These are phyloP conservation scores for Lithophane leautieri DNA, from an alignment of 2,888 invertebrate species.

Conservation along the genomic window DNA sequence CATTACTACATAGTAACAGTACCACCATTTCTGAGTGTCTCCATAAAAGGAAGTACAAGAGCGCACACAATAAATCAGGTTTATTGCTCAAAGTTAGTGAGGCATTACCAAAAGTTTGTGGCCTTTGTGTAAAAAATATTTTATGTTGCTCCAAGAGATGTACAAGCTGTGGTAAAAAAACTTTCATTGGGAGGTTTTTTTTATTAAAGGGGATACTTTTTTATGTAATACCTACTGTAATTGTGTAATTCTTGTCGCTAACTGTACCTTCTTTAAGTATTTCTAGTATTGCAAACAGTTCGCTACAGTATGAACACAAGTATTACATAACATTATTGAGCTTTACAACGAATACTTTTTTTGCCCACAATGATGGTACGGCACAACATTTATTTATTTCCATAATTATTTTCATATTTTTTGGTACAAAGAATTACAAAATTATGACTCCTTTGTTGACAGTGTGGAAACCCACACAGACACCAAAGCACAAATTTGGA, in stretches of 20 bases:
- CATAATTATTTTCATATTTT: too few relatives aligned
- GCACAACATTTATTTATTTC: background rate
- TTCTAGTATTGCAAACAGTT: too few relatives aligned
- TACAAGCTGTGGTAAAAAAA: constrained; percentile 35
- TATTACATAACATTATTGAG: too few relatives aligned
- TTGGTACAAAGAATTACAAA: background rate
- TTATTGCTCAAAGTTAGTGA: constrained; percentile 61
- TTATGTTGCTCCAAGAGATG: constrained; percentile 26
- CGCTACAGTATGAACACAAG: too few relatives aligned
- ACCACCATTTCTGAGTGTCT: constrained; percentile 27
- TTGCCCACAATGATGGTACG: too few relatives aligned
- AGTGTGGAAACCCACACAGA: background rate
- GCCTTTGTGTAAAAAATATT: constrained; percentile 52
- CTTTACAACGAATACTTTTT: too few relatives aligned
- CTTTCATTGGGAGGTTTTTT: constrained; percentile 10
- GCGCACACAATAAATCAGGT: constrained; percentile 52
- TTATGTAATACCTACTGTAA: background rate
- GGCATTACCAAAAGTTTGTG: constrained; percentile 50
- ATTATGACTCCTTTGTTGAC: background rate
- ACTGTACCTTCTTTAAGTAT: too few relatives aligned
- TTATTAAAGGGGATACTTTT: background rate
- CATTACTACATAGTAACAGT: background rate
- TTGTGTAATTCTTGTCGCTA: background rate
- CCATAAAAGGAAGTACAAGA: constrained; percentile 43
- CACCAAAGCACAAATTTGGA: background rate